phyloP scores from a whole-genome alignment of 64 coral and sea anemone genomes.

The Trachythela sp. region DNA sequence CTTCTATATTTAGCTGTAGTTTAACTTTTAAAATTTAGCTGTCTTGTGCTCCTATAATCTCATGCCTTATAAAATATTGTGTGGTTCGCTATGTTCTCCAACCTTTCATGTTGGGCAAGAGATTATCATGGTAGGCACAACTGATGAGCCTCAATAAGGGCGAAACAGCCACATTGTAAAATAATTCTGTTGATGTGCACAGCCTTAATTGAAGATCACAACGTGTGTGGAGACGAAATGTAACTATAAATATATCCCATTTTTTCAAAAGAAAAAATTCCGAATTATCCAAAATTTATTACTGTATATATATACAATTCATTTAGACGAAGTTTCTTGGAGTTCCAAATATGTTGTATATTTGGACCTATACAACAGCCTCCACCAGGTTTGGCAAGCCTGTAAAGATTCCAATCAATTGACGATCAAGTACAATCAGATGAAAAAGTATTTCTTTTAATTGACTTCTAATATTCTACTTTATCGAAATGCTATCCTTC shows the following conservation, averaged over 20 bases:
- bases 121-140: neutral
- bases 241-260: too few species aligned
- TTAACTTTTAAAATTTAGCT: neutral
- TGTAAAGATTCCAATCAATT: neutral
- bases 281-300: too few species aligned
- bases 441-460: slow-evolving; percentile 12
- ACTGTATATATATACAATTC: neutral
- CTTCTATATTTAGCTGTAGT: neutral
- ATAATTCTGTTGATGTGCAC: too few species aligned
- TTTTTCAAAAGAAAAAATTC: too few species aligned
- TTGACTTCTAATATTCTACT: neutral
- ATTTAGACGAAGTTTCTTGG: neutral
- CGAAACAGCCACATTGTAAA: too few species aligned
- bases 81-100: neutral
- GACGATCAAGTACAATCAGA: neutral
- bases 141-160: neutral
- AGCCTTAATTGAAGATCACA: too few species aligned
- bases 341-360: neutral
- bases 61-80: neutral
- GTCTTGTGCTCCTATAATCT: neutral
- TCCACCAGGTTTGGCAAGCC: neutral
- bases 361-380: neutral
- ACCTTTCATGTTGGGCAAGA: neutral
- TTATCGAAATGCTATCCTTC: too few species aligned
- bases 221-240: too few species aligned